Conservation (phyloP, 1,140 invertebrate species). For the Chelonus insularis region DNA sequence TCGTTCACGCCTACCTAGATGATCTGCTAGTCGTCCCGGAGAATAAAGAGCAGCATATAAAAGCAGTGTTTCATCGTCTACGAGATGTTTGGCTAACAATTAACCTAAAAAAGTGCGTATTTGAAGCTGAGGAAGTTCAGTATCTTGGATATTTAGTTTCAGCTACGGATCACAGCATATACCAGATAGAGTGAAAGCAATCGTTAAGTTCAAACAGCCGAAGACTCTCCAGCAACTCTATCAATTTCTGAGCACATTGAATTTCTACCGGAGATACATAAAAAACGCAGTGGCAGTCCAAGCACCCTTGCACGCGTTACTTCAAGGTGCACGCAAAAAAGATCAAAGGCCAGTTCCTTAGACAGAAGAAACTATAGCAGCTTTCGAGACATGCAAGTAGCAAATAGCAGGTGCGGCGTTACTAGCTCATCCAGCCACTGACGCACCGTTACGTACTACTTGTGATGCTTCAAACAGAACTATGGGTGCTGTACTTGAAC, state of each 20-base stretch:
- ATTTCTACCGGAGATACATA: conserved; percentile 13
- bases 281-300: background rate
- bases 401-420: background rate
- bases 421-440: conserved; percentile 22
- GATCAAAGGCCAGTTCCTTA: conserved; percentile 18
- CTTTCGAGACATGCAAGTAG: conserved; percentile 30
- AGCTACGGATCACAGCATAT: conserved; percentile 37
- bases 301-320: conserved; percentile 10
- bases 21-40: conserved; percentile 35
- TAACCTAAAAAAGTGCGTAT: conserved; percentile 41
- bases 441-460: conserved; percentile 32
- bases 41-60: conserved; percentile 39
- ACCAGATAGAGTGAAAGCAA: conserved; percentile 32
- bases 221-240: background rate
- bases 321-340: conserved; percentile 22
- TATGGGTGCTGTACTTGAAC: conserved; percentile 51
- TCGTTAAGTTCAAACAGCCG: conserved; percentile 28
- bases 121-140: conserved; percentile 10
- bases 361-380: conserved; percentile 7
- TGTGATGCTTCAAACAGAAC: conserved; percentile 48
- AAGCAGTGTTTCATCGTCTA: conserved; percentile 33
- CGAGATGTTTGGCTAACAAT: conserved; percentile 36
- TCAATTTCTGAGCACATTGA: conserved; percentile 3
- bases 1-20: conserved; percentile 33
- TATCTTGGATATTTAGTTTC: conserved; percentile 37